Evolutionary conservation across 2,113 vertebrate species (phyloP).

Genomic region (Entosphenus tridentatus): DNA sequence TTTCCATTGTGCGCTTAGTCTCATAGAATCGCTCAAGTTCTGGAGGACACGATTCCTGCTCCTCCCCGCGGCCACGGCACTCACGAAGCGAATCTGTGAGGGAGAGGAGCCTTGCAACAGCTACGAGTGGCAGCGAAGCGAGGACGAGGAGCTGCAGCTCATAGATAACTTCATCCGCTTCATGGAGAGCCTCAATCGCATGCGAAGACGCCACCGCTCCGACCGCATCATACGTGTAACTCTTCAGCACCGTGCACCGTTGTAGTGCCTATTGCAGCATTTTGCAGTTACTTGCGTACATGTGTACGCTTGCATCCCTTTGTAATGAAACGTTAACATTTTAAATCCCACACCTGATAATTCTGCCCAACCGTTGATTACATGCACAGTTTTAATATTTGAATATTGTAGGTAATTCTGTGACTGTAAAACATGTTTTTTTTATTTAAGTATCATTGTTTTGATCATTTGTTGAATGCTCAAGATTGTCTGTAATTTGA

Average conservation of each 20-base stretch:
- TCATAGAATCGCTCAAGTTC: slow-evolving; percentile 89
- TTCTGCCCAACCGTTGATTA: too few relatives aligned
- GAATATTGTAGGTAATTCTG: too few relatives aligned
- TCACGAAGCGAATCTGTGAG: slow-evolving; percentile 57
- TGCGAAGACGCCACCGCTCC: slow-evolving; percentile 65
- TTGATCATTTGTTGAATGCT: too few relatives aligned
- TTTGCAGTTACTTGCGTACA: too few relatives aligned
- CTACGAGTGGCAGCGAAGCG: slow-evolving; percentile 47
- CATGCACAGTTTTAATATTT: too few relatives aligned
- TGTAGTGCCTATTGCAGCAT: too few relatives aligned
- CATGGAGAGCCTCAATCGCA: slow-evolving; percentile 85
- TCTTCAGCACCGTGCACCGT: not conserved
- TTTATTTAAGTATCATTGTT: too few relatives aligned
- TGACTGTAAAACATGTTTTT: too few relatives aligned
- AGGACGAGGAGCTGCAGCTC: slow-evolving; percentile 50
- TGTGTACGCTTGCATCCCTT: too few relatives aligned
- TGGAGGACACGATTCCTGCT: slow-evolving; percentile 87
- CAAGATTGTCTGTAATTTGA: too few relatives aligned
- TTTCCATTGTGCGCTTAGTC: slow-evolving; percentile 19
- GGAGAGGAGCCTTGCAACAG: slow-evolving; percentile 67
- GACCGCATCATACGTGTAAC: slow-evolving; percentile 56
- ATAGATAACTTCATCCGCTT: slow-evolving; percentile 81
- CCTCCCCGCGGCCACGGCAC: slow-evolving; percentile 55
- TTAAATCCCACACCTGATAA: too few relatives aligned
- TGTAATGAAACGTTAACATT: too few relatives aligned